phyloP scores from a whole-genome alignment of 1,140 invertebrate species.

The Lepidotrigona ventralis region DNA sequence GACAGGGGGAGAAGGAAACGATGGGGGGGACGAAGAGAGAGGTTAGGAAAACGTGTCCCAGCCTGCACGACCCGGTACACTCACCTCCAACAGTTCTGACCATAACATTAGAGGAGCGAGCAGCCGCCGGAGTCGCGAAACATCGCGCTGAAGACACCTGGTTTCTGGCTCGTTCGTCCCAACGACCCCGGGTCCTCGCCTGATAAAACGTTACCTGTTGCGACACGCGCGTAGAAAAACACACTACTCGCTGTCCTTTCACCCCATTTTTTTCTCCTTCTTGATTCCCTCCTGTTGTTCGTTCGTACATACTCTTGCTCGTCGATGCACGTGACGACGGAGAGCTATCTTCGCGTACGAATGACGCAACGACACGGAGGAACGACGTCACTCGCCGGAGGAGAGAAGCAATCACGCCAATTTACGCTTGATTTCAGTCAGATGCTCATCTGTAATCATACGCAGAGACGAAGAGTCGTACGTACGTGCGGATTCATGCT shows the following conservation, averaged over 20 bases:
- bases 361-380: not conserved
- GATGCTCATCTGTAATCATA: not conserved
- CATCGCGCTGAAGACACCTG: constrained; percentile 41
- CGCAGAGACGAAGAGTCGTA: not conserved
- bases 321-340: not conserved
- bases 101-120: constrained; percentile 70
- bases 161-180: constrained; percentile 37
- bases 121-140: constrained; percentile 21
- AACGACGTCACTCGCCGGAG: not conserved
- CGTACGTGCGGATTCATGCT: not conserved
- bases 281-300: not conserved
- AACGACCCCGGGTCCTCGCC: not conserved
- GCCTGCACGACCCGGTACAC: constrained; percentile 76
- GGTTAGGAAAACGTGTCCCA: constrained; percentile 76
- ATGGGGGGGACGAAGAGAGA: constrained; percentile 44
- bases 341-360: not conserved
- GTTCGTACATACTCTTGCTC: not conserved
- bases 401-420: not conserved
- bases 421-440: not conserved
- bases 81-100: constrained; percentile 70
- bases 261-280: not conserved
- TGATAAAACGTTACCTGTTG: constrained; percentile 48
- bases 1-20: constrained; percentile 26
- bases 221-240: constrained; percentile 27
- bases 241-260: not conserved